Conservation (phyloP, 2,888 invertebrate genomes). For the Lochmaea capreae region DNA sequence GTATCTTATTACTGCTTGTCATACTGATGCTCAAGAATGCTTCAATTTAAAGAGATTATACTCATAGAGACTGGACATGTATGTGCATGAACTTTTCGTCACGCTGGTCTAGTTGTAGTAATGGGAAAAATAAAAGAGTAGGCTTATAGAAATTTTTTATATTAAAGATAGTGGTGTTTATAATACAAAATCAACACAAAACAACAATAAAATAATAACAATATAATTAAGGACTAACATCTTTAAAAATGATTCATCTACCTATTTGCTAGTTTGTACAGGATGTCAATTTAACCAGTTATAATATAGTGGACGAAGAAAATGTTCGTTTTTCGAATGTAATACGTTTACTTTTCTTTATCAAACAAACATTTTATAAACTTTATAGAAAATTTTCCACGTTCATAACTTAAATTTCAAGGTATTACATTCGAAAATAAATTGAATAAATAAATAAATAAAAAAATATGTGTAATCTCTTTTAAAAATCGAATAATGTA, state of each 20-base stretch:
- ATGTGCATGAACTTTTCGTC: too few species aligned
- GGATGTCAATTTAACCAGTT: background rate
- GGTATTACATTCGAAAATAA: background rate
- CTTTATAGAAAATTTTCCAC: background rate
- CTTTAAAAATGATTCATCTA: conserved; percentile 48
- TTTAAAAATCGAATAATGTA: background rate
- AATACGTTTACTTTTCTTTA: background rate
- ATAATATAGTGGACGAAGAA: conserved; percentile 6
- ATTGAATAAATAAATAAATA: background rate
- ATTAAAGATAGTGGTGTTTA: conserved; percentile 66
- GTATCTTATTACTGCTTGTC: too few species aligned
- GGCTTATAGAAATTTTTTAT: conserved; percentile 43
- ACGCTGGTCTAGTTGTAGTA: background rate
- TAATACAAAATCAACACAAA: conserved; percentile 65
- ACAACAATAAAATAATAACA: conserved; percentile 67
- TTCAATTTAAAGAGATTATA: too few species aligned
- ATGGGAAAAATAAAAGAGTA: background rate
- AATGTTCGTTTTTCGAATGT: background rate
- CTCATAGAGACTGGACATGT: too few species aligned
- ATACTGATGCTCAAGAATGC: too few species aligned
- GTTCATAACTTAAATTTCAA: background rate
- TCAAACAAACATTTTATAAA: too few species aligned
- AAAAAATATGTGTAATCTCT: background rate
- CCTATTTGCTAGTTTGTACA: conserved; percentile 41
- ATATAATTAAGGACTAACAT: conserved; percentile 52